Evolutionary conservation across 1,140 invertebrate species (phyloP), one percentile per base, ranked within the genome.

Genomic region (Paralvinella palmiformis): DNA sequence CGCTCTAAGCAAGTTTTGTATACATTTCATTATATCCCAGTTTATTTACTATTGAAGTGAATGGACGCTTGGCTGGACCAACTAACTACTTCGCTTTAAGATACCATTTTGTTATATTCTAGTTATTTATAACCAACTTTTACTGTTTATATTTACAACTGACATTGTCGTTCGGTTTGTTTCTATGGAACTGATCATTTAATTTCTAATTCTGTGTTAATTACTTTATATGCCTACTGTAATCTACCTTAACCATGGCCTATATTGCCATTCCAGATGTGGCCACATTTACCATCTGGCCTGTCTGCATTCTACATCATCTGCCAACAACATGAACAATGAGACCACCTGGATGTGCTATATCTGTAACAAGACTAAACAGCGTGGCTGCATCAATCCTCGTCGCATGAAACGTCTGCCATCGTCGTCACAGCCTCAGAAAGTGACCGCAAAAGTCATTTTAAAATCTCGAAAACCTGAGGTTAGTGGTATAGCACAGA

Each of bases 201-300:
- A 17, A 22, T 13, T 53, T 10, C 37, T 53, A 22, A 53, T 24
- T n/a, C 10, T 24, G 10, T 17, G 15, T n/a, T 22, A 53, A n/a
- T n/a, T n/a, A n/a, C n/a, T n/a, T n/a, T n/a, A n/a, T n/a, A n/a
- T n/a, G n/a, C n/a, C n/a, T n/a, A n/a, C n/a, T n/a, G n/a, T n/a
- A n/a, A n/a, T n/a, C n/a, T n/a, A n/a, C n/a, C n/a, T n/a, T n/a
- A n/a, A n/a, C n/a, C n/a, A n/a, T n/a, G n/a, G n/a, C n/a, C n/a
- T 53, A 22, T 24, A n/a, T 22, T 53, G 15, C 15, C 24, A 13
- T 10, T 20, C 1, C 66, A 79, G 78, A 62, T 80, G 79, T 74
- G 76, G 79, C 13, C 79, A 80, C 45, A 69, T 71, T 52, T 80
- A 77, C 61, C 79, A 80, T 58, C 63, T 67, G n/a, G 50, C 66